These are phyloP conservation scores for Pterobdella sp. DNA, from an alignment of 2,888 invertebrate genomes.

Conservation along the genomic window DNA sequence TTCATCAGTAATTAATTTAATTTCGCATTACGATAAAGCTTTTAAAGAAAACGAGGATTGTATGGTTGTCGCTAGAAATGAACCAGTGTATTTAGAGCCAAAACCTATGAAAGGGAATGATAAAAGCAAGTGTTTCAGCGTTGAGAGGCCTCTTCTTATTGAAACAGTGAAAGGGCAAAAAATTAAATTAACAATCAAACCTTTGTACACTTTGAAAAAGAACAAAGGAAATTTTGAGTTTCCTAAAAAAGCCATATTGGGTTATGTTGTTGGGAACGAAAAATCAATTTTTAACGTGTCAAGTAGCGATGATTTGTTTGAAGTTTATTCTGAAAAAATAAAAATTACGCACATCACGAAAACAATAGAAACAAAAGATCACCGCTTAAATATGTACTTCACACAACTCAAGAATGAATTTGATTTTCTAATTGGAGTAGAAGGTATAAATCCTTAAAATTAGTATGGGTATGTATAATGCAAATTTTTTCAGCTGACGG, in stretches of 20 bases:
- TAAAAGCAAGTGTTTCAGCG: not conserved
- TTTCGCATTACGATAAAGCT: not conserved
- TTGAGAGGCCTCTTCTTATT: not conserved
- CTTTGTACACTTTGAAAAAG: not conserved
- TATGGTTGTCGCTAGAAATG: not conserved
- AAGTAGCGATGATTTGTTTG: not conserved
- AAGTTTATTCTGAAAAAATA: not conserved
- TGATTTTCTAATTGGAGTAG: not conserved
- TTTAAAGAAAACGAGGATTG: not conserved
- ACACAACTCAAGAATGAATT: not conserved
- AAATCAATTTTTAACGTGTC: not conserved
- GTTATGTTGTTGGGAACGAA: not conserved
- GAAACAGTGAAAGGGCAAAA: not conserved
- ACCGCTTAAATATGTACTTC: not conserved
- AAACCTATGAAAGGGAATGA: not conserved
- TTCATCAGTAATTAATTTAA: not conserved
- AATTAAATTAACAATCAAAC: not conserved
- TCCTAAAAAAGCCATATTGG: not conserved
- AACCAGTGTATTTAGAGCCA: not conserved
- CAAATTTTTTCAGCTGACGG: slow-evolving; percentile 22
- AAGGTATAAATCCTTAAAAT: not conserved
- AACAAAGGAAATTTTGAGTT: not conserved
- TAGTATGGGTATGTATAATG: not conserved
- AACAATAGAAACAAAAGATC: not conserved
- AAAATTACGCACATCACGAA: not conserved